Base-by-base conservation (phyloP, 53 echinoderm and acorn worm genomes). In the Luidia sarsii region DNA sequence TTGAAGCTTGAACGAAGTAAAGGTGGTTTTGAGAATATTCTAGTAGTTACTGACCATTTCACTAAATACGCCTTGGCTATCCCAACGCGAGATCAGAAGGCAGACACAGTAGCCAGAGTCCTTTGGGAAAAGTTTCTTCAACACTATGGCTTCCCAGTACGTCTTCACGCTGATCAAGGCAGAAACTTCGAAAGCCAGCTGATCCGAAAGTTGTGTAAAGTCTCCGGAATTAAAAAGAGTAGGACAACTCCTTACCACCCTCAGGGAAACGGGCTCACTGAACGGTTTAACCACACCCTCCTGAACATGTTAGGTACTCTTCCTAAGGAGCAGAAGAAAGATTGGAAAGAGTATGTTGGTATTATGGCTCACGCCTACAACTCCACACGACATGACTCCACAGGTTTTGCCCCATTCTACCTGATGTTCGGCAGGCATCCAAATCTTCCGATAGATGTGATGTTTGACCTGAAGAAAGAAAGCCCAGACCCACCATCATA, bases 271-370 rank as follows among this genome's bases (percentile, higher is more conserved):
- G 82, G 82, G 3, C 69, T 39, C 11, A 82, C 67, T 2, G 82
- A 82, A 36, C 18, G 82, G 2, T 82, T 82, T 37, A 82, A 82
- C 29, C 68, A 55, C 21, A 84, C 52, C 4, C 71, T 73, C 3
- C 37, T 73, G 14, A 43, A 50, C 41, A 84, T 84, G 84, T 34
- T 84, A 2, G 84, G 73, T 21, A 84, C 84, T 11, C 84, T 84
- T 0, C 43, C 24, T 0, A n/a, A 15, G 48, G 43, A 79, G 2
- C 54, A 52, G 22, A 71, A 71, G 48, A 24, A 24, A 6, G 36
- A 71, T 65, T 80, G 66, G 80, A 80, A 80, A 19, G 20, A 80
- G 37, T 48, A 34, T 14, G 50, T 80, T 0, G 37, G 80, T 27
- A 7, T 37, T 14, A 63, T 80, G 64, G 61, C 80, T 0, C 65